Evolutionary conservation across 2,888 invertebrate species (phyloP).

Genomic region (Pseudococcus viburni): DNA sequence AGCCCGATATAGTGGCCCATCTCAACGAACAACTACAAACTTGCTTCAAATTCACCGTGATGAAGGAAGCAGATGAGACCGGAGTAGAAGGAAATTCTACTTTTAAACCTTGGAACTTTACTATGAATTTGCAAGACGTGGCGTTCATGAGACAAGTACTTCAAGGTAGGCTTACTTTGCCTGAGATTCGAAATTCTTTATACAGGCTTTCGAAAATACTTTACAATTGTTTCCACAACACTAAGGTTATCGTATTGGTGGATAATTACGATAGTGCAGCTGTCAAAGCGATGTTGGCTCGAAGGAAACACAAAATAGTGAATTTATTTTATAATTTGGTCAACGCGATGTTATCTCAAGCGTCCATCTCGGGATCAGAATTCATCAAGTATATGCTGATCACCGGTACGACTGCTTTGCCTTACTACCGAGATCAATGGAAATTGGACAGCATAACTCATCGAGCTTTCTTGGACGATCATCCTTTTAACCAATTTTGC

Average conservation of each 20-base stretch:
- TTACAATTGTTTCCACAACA: background rate
- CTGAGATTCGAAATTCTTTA: background rate
- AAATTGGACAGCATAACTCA: background rate
- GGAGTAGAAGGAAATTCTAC: background rate
- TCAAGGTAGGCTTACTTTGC: background rate
- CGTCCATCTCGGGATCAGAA: background rate
- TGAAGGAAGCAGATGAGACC: background rate
- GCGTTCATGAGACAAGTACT: background rate
- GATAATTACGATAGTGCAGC: slow-evolving; percentile 7
- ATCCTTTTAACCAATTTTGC: background rate
- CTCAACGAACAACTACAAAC: background rate
- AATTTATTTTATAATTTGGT: background rate
- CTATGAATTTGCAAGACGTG: background rate
- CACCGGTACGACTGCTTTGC: background rate
- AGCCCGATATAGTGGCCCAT: background rate
- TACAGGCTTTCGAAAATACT: background rate
- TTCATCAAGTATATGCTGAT: background rate
- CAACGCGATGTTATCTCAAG: slow-evolving; percentile 2
- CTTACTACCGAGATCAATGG: slow-evolving; percentile 14
- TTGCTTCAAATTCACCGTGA: slow-evolving; percentile 21
- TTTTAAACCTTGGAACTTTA: slow-evolving; percentile 8
- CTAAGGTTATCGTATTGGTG: background rate
- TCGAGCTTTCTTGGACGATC: background rate
- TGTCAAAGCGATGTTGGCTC: background rate
- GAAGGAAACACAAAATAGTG: background rate